Conservation (phyloP, 2,888 invertebrate species). For the Eupithecia centaureata region DNA sequence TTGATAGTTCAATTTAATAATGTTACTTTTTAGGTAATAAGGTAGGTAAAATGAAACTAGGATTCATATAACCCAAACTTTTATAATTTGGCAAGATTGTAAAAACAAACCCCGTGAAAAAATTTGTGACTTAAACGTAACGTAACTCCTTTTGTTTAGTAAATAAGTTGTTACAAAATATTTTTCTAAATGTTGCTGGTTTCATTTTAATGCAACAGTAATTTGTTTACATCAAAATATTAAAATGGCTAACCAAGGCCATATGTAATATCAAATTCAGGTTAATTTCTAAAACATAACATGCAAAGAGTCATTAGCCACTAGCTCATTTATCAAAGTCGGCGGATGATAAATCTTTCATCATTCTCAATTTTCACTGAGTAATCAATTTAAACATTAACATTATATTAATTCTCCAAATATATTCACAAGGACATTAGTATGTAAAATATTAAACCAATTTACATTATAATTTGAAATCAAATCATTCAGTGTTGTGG, state of each 20-base stretch:
- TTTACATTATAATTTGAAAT: conserved; percentile 31
- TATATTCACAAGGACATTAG: conserved; percentile 28
- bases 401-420: conserved; percentile 27
- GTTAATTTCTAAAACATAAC: conserved; percentile 27
- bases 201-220: background rate
- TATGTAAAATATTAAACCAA: conserved; percentile 22
- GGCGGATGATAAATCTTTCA: conserved; percentile 49
- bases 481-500: conserved; percentile 23
- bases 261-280: conserved; percentile 15
- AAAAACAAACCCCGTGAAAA: background rate
- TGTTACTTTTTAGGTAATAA: too few species aligned
- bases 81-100: background rate
- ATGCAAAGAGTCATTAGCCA: conserved; percentile 33
- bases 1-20: background rate
- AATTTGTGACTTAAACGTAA: background rate
- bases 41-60: too few species aligned
- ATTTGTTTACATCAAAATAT: background rate
- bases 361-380: conserved; percentile 39
- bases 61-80: background rate
- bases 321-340: conserved; percentile 52
- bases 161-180: too few species aligned
- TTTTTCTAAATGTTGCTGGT: background rate
- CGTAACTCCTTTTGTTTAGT: too few species aligned
- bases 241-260: background rate
- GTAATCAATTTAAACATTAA: conserved; percentile 40